These are phyloP conservation scores for Gambusia holbrooki DNA, from an alignment of 2,113 vertebrate genomes.

Conservation along the genomic window DNA sequence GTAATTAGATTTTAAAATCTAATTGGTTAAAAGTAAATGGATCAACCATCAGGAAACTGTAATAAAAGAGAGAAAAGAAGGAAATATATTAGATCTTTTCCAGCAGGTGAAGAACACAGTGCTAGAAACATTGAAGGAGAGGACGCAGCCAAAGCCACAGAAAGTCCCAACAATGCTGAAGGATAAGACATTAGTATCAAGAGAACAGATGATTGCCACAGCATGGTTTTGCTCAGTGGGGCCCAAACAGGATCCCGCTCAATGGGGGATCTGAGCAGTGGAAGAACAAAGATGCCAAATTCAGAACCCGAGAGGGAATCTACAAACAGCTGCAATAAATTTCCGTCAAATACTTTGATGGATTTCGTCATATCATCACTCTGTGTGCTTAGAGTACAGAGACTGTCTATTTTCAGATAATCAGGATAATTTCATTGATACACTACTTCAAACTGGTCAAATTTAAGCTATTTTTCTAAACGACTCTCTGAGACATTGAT, in stretches of 20 bases:
- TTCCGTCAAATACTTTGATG: conserved; percentile 1
- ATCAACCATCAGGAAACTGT: neutral
- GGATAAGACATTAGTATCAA: neutral
- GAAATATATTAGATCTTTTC: neutral
- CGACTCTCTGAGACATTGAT: too few relatives aligned
- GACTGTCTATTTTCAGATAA: neutral
- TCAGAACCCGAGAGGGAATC: neutral
- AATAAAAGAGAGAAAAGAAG: neutral
- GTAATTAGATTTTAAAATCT: neutral
- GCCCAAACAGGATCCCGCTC: neutral
- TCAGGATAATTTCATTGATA: neutral
- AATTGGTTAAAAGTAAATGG: neutral
- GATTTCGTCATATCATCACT: neutral
- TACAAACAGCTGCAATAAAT: neutral
- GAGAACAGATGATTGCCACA: conserved; percentile 1
- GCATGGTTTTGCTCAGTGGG: neutral
- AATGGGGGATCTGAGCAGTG: neutral
- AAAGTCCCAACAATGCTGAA: neutral
- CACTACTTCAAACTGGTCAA: too few relatives aligned
- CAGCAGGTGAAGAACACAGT: conserved; percentile 3
- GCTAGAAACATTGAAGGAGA: neutral
- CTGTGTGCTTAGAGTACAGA: neutral
- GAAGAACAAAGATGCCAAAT: neutral
- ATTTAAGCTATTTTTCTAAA: neutral
- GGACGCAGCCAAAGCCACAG: neutral